Conservation (phyloP, 2,113 vertebrate genomes). For the Carlito syrichta region DNA sequence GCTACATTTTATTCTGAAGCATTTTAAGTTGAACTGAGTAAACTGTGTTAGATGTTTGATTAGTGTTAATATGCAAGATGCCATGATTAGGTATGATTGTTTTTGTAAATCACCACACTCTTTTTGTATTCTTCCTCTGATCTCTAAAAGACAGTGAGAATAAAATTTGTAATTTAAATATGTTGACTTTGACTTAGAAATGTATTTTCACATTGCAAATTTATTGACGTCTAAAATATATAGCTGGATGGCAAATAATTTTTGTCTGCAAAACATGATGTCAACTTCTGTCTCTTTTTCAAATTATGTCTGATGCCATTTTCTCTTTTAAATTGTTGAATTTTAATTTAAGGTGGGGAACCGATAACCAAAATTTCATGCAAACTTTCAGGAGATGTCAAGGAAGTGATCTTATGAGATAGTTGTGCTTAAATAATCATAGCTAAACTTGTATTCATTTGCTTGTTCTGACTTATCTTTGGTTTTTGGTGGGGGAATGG, state of each 20-base stretch:
- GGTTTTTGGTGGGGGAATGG: background rate
- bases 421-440: background rate
- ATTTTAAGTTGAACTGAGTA: constrained; percentile 58
- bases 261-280: background rate
- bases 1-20: constrained; percentile 68
- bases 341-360: background rate
- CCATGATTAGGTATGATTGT: constrained; percentile 65
- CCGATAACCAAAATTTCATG: background rate
- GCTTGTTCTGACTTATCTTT: background rate
- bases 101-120: constrained; percentile 68
- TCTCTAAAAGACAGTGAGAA: constrained; percentile 63
- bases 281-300: background rate
- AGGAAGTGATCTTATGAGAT: background rate
- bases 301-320: background rate
- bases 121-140: constrained; percentile 68
- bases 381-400: background rate
- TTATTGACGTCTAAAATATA: constrained; percentile 45
- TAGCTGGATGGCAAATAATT: background rate
- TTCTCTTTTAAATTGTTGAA: constrained; percentile 20
- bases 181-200: constrained; percentile 68
- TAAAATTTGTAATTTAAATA: constrained; percentile 77
- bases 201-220: constrained; percentile 72
- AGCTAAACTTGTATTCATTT: background rate
- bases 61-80: constrained; percentile 72
- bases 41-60: constrained; percentile 72